phyloP scores from a whole-genome alignment of 2,888 invertebrate genomes.

The Noctua comes region DNA sequence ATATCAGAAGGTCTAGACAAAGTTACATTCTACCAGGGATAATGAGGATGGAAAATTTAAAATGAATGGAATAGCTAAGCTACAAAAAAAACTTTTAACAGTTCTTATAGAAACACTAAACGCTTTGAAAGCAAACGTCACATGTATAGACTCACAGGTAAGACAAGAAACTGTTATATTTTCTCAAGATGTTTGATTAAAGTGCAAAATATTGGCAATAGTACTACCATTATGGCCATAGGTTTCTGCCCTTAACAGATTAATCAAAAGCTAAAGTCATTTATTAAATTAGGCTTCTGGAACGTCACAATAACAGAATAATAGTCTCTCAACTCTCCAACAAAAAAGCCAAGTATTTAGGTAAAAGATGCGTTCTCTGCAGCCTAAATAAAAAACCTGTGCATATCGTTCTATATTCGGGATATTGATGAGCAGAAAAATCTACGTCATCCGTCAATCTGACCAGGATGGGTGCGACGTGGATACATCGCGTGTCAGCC shows the following conservation, averaged over 20 bases:
- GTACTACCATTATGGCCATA: not conserved
- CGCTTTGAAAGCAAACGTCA: not conserved
- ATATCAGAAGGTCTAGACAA: not conserved
- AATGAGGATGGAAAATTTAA: not conserved
- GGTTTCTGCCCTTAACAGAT: not conserved
- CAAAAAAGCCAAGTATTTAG: not conserved
- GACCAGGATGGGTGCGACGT: slow-evolving; percentile 1
- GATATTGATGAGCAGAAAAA: slow-evolving; percentile 21
- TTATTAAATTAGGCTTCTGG: too few relatives aligned
- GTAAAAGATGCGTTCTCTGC: not conserved
- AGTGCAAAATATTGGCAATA: not conserved
- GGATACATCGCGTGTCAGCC: slow-evolving; percentile 30
- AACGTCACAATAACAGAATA: not conserved
- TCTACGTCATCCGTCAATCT: slow-evolving; percentile 33
- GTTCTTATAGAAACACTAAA: not conserved
- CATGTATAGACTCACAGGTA: not conserved
- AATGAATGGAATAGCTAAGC: not conserved
- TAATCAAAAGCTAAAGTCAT: not conserved
- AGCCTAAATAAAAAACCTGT: not conserved
- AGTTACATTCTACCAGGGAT: not conserved
- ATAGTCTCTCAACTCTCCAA: not conserved
- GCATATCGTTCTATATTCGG: not conserved
- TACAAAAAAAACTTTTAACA: not conserved
- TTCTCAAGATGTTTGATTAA: not conserved
- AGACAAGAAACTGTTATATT: not conserved